Base-by-base conservation (phyloP, 2,113 vertebrate species). In the Aptenodytes forsteri region DNA sequence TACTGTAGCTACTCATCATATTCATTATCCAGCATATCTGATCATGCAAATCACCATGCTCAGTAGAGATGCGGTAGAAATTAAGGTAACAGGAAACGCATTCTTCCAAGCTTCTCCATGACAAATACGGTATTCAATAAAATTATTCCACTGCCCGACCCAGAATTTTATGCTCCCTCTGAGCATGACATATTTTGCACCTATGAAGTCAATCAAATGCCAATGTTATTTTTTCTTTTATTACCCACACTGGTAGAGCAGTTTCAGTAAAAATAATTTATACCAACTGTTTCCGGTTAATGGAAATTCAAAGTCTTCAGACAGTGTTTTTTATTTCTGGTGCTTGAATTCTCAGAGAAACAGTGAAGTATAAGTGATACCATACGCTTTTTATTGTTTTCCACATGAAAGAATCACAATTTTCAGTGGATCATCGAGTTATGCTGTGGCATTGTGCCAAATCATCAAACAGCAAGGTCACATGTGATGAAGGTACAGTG, bases 251-350 rank as follows among this genome's bases (percentile, higher is more conserved):
- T 87, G 69, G 82, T n/a, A 92, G 76, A 94, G 61, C 49, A 89
- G 87, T 78, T 96, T 89, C 79, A 97, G 90, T 82, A 92, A 96
- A 97, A 89, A 87, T 87, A 89, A 97, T 97, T 97, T 96, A 96
- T 90, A 89, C 49, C 94, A 97, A 96, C 93, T 96, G 95, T 97
- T 97, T 95, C 93, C 77, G 21, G 54, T 83, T 91, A 92, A 87
- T 96, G 69, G 89, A 79, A 96, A 94, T 84, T 73, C 79, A 97
- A 82, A 71, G 88, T 93, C 86, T 85, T 78, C 92, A 85, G 75
- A 87, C 42, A 61, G 64, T 23, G 46, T 70, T 96, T 97, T 89
- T 96, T 90, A 97, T 82, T 90, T 90, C 90, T 95, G 76, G 79
- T 75, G 34, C 66, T 97, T 83, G 83, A 94, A 86, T 94, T 92